These are phyloP conservation scores for Ganaspis sp. DNA, from an alignment of 1,140 invertebrate genomes.

Conservation along the genomic window DNA sequence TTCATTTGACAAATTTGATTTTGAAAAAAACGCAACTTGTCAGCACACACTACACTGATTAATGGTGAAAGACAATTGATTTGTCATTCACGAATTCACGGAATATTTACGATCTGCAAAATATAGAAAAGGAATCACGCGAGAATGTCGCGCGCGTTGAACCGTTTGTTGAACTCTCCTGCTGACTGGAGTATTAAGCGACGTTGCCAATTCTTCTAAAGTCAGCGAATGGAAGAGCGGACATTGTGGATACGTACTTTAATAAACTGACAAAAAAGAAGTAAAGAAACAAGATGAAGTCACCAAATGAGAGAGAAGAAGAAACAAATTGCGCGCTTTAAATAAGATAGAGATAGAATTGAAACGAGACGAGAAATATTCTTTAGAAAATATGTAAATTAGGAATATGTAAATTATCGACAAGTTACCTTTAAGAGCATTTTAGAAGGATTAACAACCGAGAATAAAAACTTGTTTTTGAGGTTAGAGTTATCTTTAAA, in stretches of 20 bases:
- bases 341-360: neutral
- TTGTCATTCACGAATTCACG: conserved; percentile 17
- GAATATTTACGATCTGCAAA: neutral
- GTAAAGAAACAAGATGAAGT: neutral
- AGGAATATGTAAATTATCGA: conserved; percentile 9
- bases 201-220: conserved; percentile 16
- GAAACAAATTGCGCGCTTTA: neutral
- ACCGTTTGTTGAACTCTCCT: neutral
- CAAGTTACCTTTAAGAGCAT: conserved; percentile 1
- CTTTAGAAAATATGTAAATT: neutral
- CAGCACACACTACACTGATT: neutral
- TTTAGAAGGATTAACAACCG: no score
- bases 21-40: neutral
- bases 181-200: conserved; percentile 5
- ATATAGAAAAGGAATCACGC: neutral
- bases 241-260: neutral
- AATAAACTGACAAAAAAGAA: neutral
- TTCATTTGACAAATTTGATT: neutral
- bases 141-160: neutral
- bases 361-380: neutral
- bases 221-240: neutral
- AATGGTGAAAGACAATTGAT: neutral
- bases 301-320: neutral
- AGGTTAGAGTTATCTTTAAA: no score
- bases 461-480: no score